These are phyloP conservation scores for Pelecanoides urinatrix DNA, from an alignment of 2,113 vertebrate species.

Conservation along the genomic window DNA sequence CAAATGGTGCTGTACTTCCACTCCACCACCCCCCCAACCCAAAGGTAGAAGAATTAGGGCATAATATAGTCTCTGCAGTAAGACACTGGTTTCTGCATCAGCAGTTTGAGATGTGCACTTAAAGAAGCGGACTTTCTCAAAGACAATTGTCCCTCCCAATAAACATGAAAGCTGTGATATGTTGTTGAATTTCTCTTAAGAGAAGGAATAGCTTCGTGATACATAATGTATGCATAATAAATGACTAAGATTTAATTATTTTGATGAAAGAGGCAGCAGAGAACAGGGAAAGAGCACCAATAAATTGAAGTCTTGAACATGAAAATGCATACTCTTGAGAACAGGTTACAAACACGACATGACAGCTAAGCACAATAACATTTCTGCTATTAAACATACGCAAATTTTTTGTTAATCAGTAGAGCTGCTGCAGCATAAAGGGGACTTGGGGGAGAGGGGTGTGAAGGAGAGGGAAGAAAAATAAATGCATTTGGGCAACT, in stretches of 20 bases:
- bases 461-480: background rate
- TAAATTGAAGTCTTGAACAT: background rate
- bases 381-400: background rate
- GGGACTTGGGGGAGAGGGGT: rapidly evolving
- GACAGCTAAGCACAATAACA: background rate
- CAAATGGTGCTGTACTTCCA: background rate
- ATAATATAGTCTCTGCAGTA: background rate
- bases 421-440: background rate
- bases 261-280: background rate
- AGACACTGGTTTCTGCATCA: background rate
- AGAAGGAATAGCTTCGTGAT: background rate
- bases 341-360: background rate
- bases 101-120: background rate
- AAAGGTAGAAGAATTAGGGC: background rate
- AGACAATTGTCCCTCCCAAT: background rate
- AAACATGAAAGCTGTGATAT: background rate
- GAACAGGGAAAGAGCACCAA: background rate
- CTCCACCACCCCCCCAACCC: too few relatives aligned
- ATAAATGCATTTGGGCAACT: background rate
- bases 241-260: background rate
- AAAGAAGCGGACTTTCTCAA: background rate
- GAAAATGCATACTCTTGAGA: background rate
- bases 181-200: background rate
- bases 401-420: background rate
- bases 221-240: background rate